phyloP scores from a whole-genome alignment of 2,888 invertebrate species.

The Linyphia triangularis region DNA sequence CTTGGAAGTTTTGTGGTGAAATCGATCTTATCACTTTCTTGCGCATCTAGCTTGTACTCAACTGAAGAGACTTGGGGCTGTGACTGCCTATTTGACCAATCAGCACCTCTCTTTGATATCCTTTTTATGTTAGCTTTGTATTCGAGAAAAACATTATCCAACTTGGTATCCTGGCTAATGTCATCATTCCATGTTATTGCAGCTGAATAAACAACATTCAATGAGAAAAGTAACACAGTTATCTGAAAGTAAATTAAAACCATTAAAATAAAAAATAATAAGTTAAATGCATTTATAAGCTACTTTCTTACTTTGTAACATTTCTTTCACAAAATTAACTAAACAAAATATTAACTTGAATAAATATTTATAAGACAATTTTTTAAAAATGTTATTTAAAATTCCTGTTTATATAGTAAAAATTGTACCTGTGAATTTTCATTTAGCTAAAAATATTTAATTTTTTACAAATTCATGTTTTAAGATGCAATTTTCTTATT shows the following conservation, averaged over 20 bases:
- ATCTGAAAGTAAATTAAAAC: slow-evolving; percentile 5
- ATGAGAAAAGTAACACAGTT: neutral
- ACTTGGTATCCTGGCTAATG: neutral
- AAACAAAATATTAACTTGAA: neutral
- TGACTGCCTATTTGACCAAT: slow-evolving; percentile 22
- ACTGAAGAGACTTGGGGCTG: neutral
- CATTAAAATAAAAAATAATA: no score
- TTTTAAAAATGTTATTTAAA: neutral
- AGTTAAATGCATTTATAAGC: neutral
- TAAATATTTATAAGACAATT: neutral
- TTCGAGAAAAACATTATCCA: neutral
- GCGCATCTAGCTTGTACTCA: neutral
- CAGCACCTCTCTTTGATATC: slow-evolving; percentile 5
- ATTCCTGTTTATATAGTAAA: neutral
- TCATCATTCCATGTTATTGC: neutral
- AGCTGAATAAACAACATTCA: neutral
- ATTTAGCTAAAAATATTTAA: neutral
- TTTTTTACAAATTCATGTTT: no score
- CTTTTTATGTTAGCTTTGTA: neutral
- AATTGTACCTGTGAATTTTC: neutral
- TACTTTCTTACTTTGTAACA: neutral
- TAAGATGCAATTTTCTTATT: no score
- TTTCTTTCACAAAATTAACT: neutral
- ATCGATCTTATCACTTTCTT: slow-evolving; percentile 21
- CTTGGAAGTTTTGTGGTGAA: slow-evolving; percentile 2